Evolutionary conservation across 2,888 invertebrate genomes (phyloP).

Genomic region (Drosophila emarginata): DNA sequence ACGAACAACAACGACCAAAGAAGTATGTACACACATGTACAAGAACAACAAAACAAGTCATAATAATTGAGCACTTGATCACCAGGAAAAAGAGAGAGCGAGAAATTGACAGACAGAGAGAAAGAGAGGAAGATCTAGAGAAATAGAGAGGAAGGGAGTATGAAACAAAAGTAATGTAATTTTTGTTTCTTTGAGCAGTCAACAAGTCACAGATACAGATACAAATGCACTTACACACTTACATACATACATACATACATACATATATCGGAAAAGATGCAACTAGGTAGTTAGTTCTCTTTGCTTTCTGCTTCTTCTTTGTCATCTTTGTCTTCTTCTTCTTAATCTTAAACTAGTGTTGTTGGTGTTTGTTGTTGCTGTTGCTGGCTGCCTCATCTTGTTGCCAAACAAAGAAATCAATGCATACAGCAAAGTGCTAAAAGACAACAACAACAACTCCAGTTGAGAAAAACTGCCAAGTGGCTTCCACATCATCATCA

Average conservation of each 20-base stretch:
- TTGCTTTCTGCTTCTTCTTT: not conserved
- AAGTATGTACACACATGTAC: slow-evolving; percentile 24
- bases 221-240: slow-evolving; percentile 22
- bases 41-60: slow-evolving; percentile 48
- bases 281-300: slow-evolving; percentile 19
- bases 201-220: slow-evolving; percentile 34
- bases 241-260: not conserved
- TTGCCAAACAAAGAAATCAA: slow-evolving; percentile 60
- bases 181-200: slow-evolving; percentile 34
- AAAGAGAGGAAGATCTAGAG: not conserved
- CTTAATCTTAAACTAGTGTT: not conserved
- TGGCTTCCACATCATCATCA: slow-evolving; percentile 3
- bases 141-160: not conserved
- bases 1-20: slow-evolving; percentile 23
- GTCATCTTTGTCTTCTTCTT: not conserved
- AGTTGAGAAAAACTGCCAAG: slow-evolving; percentile 32
- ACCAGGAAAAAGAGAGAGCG: slow-evolving; percentile 29
- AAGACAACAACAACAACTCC: slow-evolving; percentile 45
- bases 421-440: slow-evolving; percentile 52
- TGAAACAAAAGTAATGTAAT: slow-evolving; percentile 19
- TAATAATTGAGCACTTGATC: slow-evolving; percentile 77
- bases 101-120: slow-evolving; percentile 23
- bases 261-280: slow-evolving; percentile 22
- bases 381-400: slow-evolving; percentile 30
- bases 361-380: slow-evolving; percentile 11